These are phyloP conservation scores for Procavia capensis DNA, from an alignment of 2,113 vertebrate species.

Conservation along the genomic window DNA sequence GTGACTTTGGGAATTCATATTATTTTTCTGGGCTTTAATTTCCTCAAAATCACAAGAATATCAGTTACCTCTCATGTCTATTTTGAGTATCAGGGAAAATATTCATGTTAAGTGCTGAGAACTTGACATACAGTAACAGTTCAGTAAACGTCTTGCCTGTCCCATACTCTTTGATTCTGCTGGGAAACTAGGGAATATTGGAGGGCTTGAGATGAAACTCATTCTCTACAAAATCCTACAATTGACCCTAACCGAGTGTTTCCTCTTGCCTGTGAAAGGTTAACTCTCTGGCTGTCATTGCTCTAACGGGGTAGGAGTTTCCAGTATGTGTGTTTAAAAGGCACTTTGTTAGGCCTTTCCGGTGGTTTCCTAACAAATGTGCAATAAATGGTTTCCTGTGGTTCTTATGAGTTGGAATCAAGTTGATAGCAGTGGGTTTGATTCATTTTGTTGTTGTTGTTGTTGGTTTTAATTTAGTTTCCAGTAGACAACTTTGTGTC, in stretches of 20 bases:
- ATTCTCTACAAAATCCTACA: not conserved
- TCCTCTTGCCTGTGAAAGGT: not conserved
- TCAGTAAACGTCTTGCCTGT: not conserved
- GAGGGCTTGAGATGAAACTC: not conserved
- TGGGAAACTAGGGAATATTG: not conserved
- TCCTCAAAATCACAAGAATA: not conserved
- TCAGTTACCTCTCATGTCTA: not conserved
- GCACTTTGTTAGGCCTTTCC: not conserved
- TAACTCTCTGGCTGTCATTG: not conserved
- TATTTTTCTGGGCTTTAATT: not conserved
- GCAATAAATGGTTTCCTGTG: not conserved
- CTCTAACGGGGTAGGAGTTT: not conserved
- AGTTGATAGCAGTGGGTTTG: no score
- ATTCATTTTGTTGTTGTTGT: no score
- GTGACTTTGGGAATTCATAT: not conserved
- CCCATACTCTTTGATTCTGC: not conserved
- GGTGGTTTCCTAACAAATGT: slow-evolving; percentile 8
- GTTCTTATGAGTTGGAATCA: no score
- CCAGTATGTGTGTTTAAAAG: not conserved
- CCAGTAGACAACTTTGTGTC: not conserved
- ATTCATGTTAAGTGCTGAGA: not conserved
- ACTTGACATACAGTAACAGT: not conserved
- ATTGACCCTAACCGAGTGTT: no score
- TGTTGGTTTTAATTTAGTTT: not conserved
- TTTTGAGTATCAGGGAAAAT: not conserved